These are phyloP conservation scores for Pavo muticus DNA, from an alignment of 2,113 vertebrate species.

Conservation along the genomic window DNA sequence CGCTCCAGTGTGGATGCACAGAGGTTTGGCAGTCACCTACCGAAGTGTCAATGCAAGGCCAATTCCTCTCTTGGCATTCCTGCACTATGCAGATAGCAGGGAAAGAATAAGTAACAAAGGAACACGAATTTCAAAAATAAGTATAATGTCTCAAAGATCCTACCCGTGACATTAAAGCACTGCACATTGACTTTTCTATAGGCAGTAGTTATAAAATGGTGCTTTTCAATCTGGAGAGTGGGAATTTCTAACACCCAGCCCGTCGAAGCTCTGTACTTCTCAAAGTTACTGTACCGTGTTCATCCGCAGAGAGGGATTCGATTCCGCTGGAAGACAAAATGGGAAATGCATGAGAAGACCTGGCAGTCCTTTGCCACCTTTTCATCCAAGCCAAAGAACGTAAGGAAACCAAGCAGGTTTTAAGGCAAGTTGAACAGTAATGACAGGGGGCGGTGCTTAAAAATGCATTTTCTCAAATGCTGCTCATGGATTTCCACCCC, in stretches of 20 bases:
- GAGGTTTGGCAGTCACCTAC: background rate
- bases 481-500: accelerated
- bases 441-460: accelerated
- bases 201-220: accelerated
- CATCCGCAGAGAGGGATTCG: conserved; percentile 24
- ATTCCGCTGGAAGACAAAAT: conserved; percentile 62
- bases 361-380: accelerated
- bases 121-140: background rate
- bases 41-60: background rate
- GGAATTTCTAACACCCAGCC: background rate
- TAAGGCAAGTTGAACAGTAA: background rate
- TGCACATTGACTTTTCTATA: accelerated
- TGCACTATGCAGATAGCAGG: background rate
- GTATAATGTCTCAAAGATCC: background rate
- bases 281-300: conserved; percentile 53
- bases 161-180: accelerated
- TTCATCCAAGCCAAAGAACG: background rate
- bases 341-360: background rate
- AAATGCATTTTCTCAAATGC: background rate
- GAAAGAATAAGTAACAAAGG: background rate
- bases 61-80: background rate
- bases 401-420: background rate
- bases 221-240: accelerated
- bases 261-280: background rate
- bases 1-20: background rate